Base-by-base conservation (phyloP, 1,140 invertebrate species). In the Atopsyche davidsoni region DNA sequence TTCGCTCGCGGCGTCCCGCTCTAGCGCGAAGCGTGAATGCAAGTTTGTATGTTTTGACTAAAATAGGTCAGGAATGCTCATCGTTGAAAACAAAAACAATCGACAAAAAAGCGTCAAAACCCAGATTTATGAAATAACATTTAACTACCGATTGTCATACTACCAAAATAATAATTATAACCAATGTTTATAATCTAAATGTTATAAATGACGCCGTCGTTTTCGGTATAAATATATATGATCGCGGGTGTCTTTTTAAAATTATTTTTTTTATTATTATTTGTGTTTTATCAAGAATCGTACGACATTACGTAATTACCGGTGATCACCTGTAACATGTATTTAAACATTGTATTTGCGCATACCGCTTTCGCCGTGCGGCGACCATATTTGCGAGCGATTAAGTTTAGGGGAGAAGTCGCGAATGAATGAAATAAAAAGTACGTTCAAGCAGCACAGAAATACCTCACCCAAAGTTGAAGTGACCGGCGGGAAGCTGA, bases 31-130 rank as follows among this genome's bases (percentile, higher is more conserved):
- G 45, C 45, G 35, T 34, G 18, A 22, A 14, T 9, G 3, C 19
- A 11, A 10, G n/a, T n/a, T 39, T 39, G 36, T 39, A 36, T 36
- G 21, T 39, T 45, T 46, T 32, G n/a, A 28, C 28, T 35, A 40
- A 42, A 38, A 44, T 52, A 52, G 50, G 50, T 52, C 50, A 52
- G 43, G 50, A 52, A 52, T 46, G 42, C 24, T 25, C 11, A 43
- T 13, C 13, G 13, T 43, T 16, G 19, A 43, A 43, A 43, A 18
- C 19, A 43, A 43, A 25, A 22, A 18, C 13, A 36, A 23, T 13
- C 6, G 13, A 4, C 17, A 36, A 36, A 9, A 28, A 28, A 7
- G 6, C 24, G n/a, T n/a, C 6, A 28, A 28, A 28, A 28, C n/a
- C n/a, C n/a, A n/a, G n/a, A n/a, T n/a, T n/a, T n/a, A n/a, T n/a